Percentiles rank a stretch among this genome's conserved stretches.
phyloP scores from a whole-genome alignment of 2,797 vertebrate genomes.

The Gallinago solitaria region DNA sequence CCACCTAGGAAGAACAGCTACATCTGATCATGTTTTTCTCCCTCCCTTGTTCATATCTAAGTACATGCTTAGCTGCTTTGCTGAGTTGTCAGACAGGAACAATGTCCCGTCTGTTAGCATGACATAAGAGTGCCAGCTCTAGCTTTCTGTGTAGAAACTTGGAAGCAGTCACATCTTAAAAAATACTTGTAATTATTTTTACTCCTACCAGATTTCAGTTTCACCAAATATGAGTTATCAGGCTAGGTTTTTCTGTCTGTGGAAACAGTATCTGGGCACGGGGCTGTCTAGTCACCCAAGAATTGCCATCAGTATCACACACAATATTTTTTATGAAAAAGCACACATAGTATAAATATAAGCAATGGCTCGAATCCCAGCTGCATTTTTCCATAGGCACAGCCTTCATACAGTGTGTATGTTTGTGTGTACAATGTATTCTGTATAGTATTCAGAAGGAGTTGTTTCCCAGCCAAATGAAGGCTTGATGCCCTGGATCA shows the following conservation, averaged over 20 bases:
- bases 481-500: background rate
- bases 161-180: background rate
- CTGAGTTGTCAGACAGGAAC: background rate
- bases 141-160: background rate
- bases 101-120: background rate
- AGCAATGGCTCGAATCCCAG: background rate
- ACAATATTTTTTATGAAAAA: background rate
- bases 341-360: background rate
- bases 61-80: background rate
- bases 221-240: background rate
- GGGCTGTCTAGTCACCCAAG: background rate
- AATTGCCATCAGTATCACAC: background rate
- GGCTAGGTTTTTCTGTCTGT: background rate
- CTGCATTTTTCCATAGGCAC: background rate
- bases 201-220: background rate
- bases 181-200: background rate
- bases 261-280: background rate
- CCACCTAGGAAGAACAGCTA: background rate
- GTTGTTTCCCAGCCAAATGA: background rate
- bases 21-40: background rate
- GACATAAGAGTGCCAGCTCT: background rate
- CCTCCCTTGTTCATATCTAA: background rate
- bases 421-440: background rate
- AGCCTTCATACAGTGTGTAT: background rate
- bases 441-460: background rate